Evolutionary conservation across 2,113 vertebrate species (phyloP), one percentile per base, ranked within the genome.

Genomic region (Condylura cristata): DNA sequence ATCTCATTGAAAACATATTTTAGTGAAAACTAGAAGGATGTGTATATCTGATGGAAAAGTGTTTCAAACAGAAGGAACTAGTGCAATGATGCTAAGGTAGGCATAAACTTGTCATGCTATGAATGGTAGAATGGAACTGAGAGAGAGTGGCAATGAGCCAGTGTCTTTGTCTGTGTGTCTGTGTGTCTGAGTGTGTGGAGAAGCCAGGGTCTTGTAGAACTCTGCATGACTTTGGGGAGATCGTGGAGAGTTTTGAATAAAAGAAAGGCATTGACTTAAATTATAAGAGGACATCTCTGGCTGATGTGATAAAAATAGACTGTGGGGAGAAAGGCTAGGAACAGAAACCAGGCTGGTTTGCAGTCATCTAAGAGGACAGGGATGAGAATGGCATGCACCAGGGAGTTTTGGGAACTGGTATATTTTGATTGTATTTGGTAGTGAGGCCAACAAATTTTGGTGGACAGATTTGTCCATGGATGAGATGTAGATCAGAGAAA

Each of bases 341-440:
- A 13, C 34, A 68, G 30, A n/a, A 34, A 66, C 32, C 32, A 16
- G 58, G 14, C 20, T 22, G 72, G 41, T 14, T 13, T 8, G 10
- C 22, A 53, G 51, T 82, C 60, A 65, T 72, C 34, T 28, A n/a
- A 44, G n/a, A 61, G 37, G n/a, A n/a, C n/a, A 48, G 22, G 58
- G 18, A 51, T 32, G 14, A n/a, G 0, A 12, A 26, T 48, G n/a
- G 16, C 0, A 0, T 78, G n/a, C 28, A 63, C 60, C 34, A 63
- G 39, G 44, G 66, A 37, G 56, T 75, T 17, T 60, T 53, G 81
- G 26, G 20, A 70, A 32, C 5, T 83, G 51, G 48, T 70, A 9
- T 74, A 65, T 71, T 95, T 91, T 71, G 70, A 88, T 48, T 83
- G 7, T 56, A 71, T 83, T 71, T 83, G 44, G 32, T 87, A 16